Conservation (phyloP, 2,888 invertebrate genomes). For the Lasius fuliginosus region DNA sequence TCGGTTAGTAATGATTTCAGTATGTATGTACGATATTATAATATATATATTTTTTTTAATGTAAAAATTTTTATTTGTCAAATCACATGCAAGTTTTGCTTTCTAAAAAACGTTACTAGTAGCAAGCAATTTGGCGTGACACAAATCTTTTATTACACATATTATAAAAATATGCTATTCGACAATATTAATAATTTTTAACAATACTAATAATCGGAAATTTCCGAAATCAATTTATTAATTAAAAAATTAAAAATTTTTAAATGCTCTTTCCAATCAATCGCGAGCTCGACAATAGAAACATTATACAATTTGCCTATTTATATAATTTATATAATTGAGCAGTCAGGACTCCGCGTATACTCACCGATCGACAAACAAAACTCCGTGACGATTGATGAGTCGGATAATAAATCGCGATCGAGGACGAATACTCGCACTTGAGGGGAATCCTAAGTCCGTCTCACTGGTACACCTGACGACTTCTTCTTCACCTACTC, state of each 20-base stretch:
- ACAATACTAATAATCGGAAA: neutral
- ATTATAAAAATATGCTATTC: neutral
- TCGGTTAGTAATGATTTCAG: neutral
- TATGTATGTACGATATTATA: neutral
- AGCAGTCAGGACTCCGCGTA: neutral
- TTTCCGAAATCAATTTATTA: neutral
- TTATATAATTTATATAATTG: neutral
- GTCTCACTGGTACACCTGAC: neutral
- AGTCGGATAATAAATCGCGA: neutral
- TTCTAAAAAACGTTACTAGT: neutral
- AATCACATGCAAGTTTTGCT: neutral
- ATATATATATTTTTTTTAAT: too few relatives aligned
- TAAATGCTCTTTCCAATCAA: neutral
- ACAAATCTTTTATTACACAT: neutral
- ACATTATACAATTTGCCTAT: neutral
- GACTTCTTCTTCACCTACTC: constrained; percentile 1
- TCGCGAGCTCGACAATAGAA: neutral
- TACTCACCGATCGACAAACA: constrained; percentile 12
- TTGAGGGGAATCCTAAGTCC: neutral
- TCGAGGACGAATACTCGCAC: neutral
- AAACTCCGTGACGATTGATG: neutral
- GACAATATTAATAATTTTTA: neutral
- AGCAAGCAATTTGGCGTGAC: neutral
- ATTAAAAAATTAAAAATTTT: neutral
- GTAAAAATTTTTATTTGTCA: neutral